A percentile compares a stretch with the other conserved stretches of the same genome.
phyloP scores from a whole-genome alignment of 2,888 invertebrate genomes.

The Drosophila mercatorum region DNA sequence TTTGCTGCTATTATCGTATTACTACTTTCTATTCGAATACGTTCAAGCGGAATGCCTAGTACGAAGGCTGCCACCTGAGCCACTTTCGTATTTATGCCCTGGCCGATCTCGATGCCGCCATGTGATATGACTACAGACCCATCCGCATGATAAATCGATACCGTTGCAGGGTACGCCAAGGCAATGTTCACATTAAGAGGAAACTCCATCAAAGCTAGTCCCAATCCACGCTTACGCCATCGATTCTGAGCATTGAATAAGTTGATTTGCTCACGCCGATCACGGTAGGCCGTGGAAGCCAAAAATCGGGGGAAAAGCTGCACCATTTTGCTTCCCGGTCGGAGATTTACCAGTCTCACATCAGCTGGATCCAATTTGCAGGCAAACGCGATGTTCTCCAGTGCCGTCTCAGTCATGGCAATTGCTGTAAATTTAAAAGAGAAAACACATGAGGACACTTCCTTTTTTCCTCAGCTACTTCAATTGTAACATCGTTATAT shows the following conservation, averaged over 20 bases:
- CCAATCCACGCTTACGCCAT: conserved; percentile 92
- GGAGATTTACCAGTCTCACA: conserved; percentile 86
- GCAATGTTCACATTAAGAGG: conserved; percentile 35
- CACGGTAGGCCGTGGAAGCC: conserved; percentile 86
- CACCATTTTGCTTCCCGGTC: conserved; percentile 80
- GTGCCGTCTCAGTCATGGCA: conserved; percentile 87
- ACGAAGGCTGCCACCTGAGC: conserved; percentile 90
- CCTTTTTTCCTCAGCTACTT: background rate
- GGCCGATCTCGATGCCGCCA: conserved; percentile 91
- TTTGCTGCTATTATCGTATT: conserved; percentile 86
- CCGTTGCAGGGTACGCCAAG: conserved; percentile 86
- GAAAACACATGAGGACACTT: background rate
- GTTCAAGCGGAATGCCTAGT: conserved; percentile 86
- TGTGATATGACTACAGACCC: conserved; percentile 90
- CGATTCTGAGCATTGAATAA: conserved; percentile 89
- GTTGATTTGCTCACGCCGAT: conserved; percentile 86
- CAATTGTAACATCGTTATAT: background rate
- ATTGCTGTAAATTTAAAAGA: conserved; percentile 75
- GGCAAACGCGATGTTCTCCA: conserved; percentile 88
- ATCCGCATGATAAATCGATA: conserved; percentile 89
- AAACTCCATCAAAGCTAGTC: conserved; percentile 88
- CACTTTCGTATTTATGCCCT: conserved; percentile 88
- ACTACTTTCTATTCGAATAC: conserved; percentile 49
- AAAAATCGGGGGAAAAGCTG: conserved; percentile 86
- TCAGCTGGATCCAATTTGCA: conserved; percentile 87